A percentile compares a stretch with the other conserved stretches of the same genome.
Conservation (phyloP, 2,113 vertebrate species). For the Anolis sagrei region DNA sequence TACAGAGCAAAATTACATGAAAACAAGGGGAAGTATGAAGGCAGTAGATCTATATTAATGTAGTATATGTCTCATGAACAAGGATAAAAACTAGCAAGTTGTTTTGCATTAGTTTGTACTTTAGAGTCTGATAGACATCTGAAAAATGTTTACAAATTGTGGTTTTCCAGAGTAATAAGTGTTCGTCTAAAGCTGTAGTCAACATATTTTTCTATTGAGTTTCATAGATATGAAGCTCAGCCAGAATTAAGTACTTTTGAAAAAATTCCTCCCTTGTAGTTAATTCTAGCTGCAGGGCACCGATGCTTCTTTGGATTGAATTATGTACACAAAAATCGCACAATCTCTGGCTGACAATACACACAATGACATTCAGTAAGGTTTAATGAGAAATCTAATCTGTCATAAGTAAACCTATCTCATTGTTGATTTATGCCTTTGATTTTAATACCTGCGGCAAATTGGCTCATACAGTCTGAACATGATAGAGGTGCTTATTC, state of each 20-base stretch:
- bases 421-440: slow-evolving; percentile 14
- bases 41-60: not conserved
- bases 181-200: slow-evolving; percentile 10
- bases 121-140: not conserved
- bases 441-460: slow-evolving; percentile 9
- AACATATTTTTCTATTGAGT: slow-evolving; percentile 16
- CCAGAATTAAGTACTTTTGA: slow-evolving; percentile 9
- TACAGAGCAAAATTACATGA: not conserved
- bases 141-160: not conserved
- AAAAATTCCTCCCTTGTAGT: slow-evolving; percentile 7
- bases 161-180: not conserved
- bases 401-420: slow-evolving; percentile 12
- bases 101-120: not conserved
- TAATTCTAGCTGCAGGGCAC: slow-evolving; percentile 14
- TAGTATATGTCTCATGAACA: not conserved
- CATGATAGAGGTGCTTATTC: slow-evolving; percentile 6
- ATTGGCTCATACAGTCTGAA: not conserved
- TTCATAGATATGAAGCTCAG: not conserved
- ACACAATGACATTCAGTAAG: not conserved
- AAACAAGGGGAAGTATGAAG: not conserved
- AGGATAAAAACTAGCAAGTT: not conserved
- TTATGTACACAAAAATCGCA: slow-evolving; percentile 15
- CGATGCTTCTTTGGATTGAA: not conserved
- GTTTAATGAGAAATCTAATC: slow-evolving; percentile 9
- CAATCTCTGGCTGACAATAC: not conserved